Evolutionary conservation across 2,888 invertebrate genomes (phyloP).

Genomic region (Philaethria dido): DNA sequence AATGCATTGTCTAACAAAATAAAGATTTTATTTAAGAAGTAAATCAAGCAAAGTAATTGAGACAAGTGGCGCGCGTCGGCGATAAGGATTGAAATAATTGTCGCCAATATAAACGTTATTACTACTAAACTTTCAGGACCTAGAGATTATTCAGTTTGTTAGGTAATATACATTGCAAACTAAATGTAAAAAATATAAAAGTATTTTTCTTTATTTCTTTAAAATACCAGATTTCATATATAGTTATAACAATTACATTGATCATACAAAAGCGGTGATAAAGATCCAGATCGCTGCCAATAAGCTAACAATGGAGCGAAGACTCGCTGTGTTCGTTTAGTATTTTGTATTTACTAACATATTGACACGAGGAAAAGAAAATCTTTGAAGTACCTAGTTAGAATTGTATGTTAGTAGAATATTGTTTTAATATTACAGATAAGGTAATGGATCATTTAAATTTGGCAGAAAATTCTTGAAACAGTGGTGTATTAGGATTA

Average conservation of each 20-base stretch:
- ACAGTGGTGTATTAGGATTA: too few species aligned
- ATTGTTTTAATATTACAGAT: too few species aligned
- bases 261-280: neutral
- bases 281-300: neutral
- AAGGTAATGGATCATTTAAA: too few species aligned
- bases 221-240: neutral
- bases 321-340: neutral
- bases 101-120: neutral
- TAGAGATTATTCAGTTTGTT: too few species aligned
- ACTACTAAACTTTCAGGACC: neutral
- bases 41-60: neutral
- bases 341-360: neutral
- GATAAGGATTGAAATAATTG: neutral
- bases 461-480: too few species aligned
- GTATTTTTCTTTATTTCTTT: too few species aligned
- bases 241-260: neutral
- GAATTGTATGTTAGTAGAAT: neutral
- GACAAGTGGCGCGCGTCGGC: neutral
- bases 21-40: neutral
- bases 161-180: too few species aligned
- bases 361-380: neutral
- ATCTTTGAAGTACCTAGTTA: neutral
- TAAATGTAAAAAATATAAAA: too few species aligned
- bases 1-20: neutral
- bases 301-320: neutral